These are phyloP conservation scores for Trichogramma evanescens DNA, from an alignment of 2,888 invertebrate genomes.

Conservation along the genomic window DNA sequence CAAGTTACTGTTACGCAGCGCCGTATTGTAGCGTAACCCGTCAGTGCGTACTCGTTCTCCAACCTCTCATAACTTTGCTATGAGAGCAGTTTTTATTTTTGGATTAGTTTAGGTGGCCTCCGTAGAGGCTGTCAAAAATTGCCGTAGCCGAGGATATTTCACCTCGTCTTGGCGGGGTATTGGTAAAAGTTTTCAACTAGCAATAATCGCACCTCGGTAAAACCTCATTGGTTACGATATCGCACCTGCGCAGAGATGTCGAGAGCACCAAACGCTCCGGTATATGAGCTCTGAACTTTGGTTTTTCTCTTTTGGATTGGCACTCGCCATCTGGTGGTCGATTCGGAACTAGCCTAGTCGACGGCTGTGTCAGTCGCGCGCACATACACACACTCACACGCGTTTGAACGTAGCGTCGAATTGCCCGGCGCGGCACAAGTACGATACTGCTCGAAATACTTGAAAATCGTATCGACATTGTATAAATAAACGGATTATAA, in stretches of 20 bases:
- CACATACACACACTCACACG: no score
- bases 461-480: no score
- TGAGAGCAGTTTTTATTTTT: not conserved
- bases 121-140: slow-evolving; percentile 62
- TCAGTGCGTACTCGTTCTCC: no score
- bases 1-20: no score
- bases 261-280: not conserved
- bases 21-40: no score
- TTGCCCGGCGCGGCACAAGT: no score
- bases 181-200: slow-evolving; percentile 91
- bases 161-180: slow-evolving; percentile 80
- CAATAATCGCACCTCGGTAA: slow-evolving; percentile 83
- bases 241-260: slow-evolving; percentile 82
- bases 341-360: no score
- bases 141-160: slow-evolving; percentile 73
- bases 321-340: slow-evolving; percentile 6
- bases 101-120: slow-evolving; percentile 7
- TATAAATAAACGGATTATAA: no score
- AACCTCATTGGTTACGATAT: slow-evolving; percentile 87
- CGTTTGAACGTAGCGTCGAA: no score
- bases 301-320: not conserved
- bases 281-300: not conserved
- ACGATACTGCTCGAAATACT: no score
- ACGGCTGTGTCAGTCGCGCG: no score
- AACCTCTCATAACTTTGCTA: no score